Base-by-base conservation (phyloP, 2,888 invertebrate species). In the Copidosoma aretas region DNA sequence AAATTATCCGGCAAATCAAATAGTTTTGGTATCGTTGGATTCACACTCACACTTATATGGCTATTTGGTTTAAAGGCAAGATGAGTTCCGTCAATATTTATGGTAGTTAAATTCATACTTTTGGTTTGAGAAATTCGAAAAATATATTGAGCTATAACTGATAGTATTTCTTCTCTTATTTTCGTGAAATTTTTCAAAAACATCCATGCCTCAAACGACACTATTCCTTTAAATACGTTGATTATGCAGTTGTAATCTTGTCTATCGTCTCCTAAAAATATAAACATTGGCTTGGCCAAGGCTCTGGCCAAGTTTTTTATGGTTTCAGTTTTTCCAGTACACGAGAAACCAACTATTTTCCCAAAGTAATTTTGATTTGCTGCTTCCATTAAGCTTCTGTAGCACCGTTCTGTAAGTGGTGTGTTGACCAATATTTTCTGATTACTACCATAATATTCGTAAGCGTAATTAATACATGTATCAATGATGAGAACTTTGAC, bases 41-140 rank as follows among this genome's bases (percentile, higher is more conserved):
- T 87, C 84, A 87, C 86, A 0, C 87, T 88, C 19, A 87, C 85
- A 82, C 85, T 89, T 67, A 91, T 87, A 77, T 90, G 90, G 75
- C 89, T 90, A 53, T 86, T 86, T 0, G 87, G 86, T 78, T 90
- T 89, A 15, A 90, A 79, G 5, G 76, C 79, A 24, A 91, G 76
- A 71, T 87, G 86, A 0, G 88, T 88, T 19, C 88, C 89, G 74
- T 88, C 86, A 75, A 88, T 85, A 15, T 81, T 75, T 69, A 87
- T 84, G 10, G 68, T 75, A 32, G 84, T 81, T 1, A 81, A 77
- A n/a, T 84, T 79, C 14, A 83, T 76, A 15, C 75, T 79, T 82
- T 85, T 46, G 84, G 83, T 85, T 74, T 85, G 81, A 60, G 85
- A 84, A 70, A 88, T 85, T 63, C 84, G 84, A 69, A 85, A 77